Percentiles rank a stretch among this genome's conserved stretches.
Evolutionary conservation across 2,113 vertebrate genomes (phyloP).

Genomic region (Muntiacus reevesi): DNA sequence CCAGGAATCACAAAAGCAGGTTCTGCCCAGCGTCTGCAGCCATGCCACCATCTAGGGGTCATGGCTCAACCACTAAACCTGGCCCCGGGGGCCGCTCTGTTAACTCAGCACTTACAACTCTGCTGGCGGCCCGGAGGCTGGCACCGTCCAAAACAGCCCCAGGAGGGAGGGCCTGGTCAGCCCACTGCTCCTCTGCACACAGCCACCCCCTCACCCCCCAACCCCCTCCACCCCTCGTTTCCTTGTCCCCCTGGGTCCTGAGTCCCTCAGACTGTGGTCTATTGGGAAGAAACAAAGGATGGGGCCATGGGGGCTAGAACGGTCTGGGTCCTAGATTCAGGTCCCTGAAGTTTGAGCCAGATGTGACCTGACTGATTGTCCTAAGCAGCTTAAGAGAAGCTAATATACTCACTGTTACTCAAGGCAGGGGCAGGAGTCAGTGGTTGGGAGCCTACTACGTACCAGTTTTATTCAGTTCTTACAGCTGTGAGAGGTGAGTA

Average conservation of each 20-base stretch:
- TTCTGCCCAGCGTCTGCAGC: neutral
- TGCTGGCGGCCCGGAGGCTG: neutral
- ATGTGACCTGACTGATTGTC: neutral
- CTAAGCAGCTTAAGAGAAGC: neutral
- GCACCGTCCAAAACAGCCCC: neutral
- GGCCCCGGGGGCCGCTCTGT: neutral
- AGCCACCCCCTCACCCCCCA: neutral
- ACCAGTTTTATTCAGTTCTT: neutral
- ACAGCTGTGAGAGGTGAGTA: neutral
- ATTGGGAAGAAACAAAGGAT: neutral
- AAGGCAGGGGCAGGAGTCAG: neutral
- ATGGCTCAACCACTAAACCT: neutral
- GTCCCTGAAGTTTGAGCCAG: neutral
- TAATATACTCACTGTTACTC: neutral
- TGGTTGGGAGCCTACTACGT: neutral
- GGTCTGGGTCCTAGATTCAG: neutral
- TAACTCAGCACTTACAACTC: neutral
- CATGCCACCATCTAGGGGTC: neutral
- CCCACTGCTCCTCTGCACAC: neutral
- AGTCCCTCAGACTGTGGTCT: neutral
- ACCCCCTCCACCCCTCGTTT: neutral
- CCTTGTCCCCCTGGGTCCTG: neutral
- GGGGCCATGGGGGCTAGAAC: neutral
- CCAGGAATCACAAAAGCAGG: neutral
- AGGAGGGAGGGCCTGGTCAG: neutral